Percentiles rank a stretch among this genome's conserved stretches.
These are phyloP conservation scores for Amphipyra tragopoginis DNA, from an alignment of 2,888 invertebrate genomes.

Conservation along the genomic window DNA sequence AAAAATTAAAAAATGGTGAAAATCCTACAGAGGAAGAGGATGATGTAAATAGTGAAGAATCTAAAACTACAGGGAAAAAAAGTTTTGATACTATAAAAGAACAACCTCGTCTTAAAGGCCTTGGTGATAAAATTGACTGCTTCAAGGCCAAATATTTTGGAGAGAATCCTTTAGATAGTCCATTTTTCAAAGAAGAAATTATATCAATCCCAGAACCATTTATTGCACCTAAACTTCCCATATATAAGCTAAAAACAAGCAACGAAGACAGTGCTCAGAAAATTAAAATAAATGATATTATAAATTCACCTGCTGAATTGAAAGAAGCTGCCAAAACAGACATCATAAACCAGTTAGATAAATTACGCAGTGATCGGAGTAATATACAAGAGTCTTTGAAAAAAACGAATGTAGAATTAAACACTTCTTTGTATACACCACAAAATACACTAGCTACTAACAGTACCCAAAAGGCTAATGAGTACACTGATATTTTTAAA, in stretches of 20 bases:
- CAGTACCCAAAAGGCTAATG: constrained; percentile 67
- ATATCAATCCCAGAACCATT: constrained; percentile 86
- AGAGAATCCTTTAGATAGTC: constrained; percentile 93
- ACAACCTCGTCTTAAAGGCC: constrained; percentile 88
- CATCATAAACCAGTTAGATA: constrained; percentile 64
- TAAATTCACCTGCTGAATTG: constrained; percentile 41
- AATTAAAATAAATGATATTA: constrained; percentile 41
- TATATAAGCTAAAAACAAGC: constrained; percentile 59
- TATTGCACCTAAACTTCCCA: constrained; percentile 62
- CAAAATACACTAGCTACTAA: constrained; percentile 33
- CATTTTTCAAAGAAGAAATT: constrained; percentile 91
- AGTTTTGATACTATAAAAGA: constrained; percentile 72
- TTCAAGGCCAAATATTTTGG: constrained; percentile 94
- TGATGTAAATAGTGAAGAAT: constrained; percentile 64
- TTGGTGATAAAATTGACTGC: constrained; percentile 94
- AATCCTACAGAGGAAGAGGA: constrained; percentile 76
- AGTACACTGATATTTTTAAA: constrained; percentile 85
- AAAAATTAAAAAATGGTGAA: constrained; percentile 79
- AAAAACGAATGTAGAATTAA: constrained; percentile 50
- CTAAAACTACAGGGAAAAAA: constrained; percentile 65
- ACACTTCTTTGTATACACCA: constrained; percentile 26
- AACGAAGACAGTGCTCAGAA: constrained; percentile 38
- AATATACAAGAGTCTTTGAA: constrained; percentile 49
- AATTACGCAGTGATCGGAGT: constrained; percentile 60
- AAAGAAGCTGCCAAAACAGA: constrained; percentile 51